Base-by-base conservation (phyloP, 2,888 invertebrate species). In the Monopis laevigella region DNA sequence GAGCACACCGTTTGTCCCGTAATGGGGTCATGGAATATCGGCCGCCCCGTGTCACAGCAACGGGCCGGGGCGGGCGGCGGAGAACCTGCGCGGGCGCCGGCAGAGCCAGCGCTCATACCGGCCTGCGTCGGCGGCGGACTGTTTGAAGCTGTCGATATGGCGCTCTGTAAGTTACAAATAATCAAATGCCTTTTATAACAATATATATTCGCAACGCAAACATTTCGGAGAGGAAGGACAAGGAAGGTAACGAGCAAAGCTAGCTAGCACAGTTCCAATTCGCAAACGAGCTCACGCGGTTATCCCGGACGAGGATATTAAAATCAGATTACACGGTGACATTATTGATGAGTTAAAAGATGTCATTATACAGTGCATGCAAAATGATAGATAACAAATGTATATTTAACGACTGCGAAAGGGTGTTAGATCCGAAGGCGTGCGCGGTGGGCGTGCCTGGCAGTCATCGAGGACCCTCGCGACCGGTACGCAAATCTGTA, bases 1-100 rank as follows among this genome's bases (percentile, higher is more conserved):
- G 93, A 93, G 81, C 93, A 93, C 48, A 93, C 88, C 43, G 90
- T 92, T 73, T 93, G 92, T 42, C 93, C 93, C 52, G 92, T 92
- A 53, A 93, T 84, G 32, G 93, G 93, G 74, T 93, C 93, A 63
- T 92, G 92, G 82, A 92, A 93, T 65, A 95, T 87, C 49, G 94
- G 90, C 58, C 95, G 86, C 51, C 95, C 95, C 51, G 94, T 93
- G 82, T 96, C 94, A 82, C 96, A 94, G 82, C 96, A 94, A 56
- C 93, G 77, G 47, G 84, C 77, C 51, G 85, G 80, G 43, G 85
- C 65, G 45, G 84, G 74, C 42, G 81, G 67, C 34, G 83, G 72
- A 48, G 82, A 72, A 62, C 82, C 75, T 46, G n/a, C n/a, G n/a
- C n/a, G n/a, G n/a, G n/a, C n/a, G n/a, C n/a, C n/a, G 82, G 63